Evolutionary conservation across 2,797 vertebrate species (phyloP).

Genomic region (Pterois miles): DNA sequence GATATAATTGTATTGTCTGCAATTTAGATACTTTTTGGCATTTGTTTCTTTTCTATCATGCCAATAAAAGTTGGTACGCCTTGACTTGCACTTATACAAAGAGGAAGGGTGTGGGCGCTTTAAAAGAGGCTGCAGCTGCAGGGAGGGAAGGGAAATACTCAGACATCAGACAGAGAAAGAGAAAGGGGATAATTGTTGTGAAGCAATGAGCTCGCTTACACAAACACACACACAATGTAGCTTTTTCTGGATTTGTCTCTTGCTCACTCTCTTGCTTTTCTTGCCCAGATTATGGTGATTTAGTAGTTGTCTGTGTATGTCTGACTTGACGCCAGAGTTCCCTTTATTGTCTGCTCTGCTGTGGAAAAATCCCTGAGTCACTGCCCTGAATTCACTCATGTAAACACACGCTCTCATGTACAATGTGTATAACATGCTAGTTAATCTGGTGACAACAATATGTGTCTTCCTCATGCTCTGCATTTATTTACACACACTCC

Average conservation of each 20-base stretch:
- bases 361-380: slow-evolving; percentile 75
- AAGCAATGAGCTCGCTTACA: slow-evolving; percentile 38
- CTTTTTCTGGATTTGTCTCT: slow-evolving; percentile 42
- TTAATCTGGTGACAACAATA: background rate
- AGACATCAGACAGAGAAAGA: slow-evolving; percentile 53
- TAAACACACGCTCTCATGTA: slow-evolving; percentile 24
- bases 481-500: background rate
- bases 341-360: slow-evolving; percentile 62
- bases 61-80: slow-evolving; percentile 39
- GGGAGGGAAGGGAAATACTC: slow-evolving; percentile 58
- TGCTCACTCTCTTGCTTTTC: slow-evolving; percentile 10
- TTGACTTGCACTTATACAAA: slow-evolving; percentile 38
- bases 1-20: slow-evolving; percentile 26
- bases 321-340: slow-evolving; percentile 64
- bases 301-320: slow-evolving; percentile 54
- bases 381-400: slow-evolving; percentile 27
- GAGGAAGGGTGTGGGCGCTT: slow-evolving; percentile 53
- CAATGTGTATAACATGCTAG: slow-evolving; percentile 24
- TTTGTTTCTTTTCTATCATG: slow-evolving; percentile 29
- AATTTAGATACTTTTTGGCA: slow-evolving; percentile 11
- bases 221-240: slow-evolving; percentile 27
- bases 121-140: slow-evolving; percentile 65
- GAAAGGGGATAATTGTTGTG: slow-evolving; percentile 60
- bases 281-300: slow-evolving; percentile 62
- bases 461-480: background rate